Percentiles rank a stretch among this genome's conserved stretches.
phyloP scores from a whole-genome alignment of 1,140 invertebrate genomes.

The Potamilus streckersoni region DNA sequence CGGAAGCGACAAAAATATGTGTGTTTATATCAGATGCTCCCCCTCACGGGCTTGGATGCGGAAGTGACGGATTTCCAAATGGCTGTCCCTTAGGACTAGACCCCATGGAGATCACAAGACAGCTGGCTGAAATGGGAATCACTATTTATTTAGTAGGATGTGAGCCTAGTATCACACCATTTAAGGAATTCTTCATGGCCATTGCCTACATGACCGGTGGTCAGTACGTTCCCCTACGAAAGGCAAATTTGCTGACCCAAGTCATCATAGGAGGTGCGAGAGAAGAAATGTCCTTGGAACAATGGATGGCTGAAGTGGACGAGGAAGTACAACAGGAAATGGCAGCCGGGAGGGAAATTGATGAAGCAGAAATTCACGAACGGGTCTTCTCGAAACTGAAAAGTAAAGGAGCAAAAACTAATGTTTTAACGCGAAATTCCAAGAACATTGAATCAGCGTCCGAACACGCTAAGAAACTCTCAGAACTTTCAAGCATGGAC shows the following conservation, averaged over 20 bases:
- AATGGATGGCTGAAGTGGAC: constrained; percentile 54
- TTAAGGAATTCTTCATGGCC: constrained; percentile 61
- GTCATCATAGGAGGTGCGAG: constrained; percentile 58
- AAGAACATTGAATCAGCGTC: constrained; percentile 7
- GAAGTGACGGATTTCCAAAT: constrained; percentile 41
- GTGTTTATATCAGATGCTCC: constrained; percentile 60
- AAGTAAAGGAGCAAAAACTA: constrained; percentile 36
- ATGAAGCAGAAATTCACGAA: constrained; percentile 36
- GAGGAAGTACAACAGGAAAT: constrained; percentile 42
- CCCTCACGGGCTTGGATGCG: constrained; percentile 51
- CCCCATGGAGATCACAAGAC: constrained; percentile 47
- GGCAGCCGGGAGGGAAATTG: constrained; percentile 21
- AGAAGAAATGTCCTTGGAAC: constrained; percentile 58
- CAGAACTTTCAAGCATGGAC: constrained; percentile 25
- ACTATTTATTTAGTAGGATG: constrained; percentile 57
- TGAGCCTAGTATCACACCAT: constrained; percentile 53
- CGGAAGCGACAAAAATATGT: constrained; percentile 56
- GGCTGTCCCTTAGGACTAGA: constrained; percentile 49
- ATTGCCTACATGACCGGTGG: constrained; percentile 58
- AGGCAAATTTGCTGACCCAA: constrained; percentile 43
- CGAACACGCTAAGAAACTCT: too few relatives aligned
- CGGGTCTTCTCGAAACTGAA: constrained; percentile 34
- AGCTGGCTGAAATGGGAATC: constrained; percentile 55
- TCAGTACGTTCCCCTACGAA: constrained; percentile 57
- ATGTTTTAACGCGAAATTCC: constrained; percentile 35